Evolutionary conservation across 2,888 invertebrate species (phyloP), one percentile per base, ranked within the genome.

Genomic region (Plemyria rubiginata): DNA sequence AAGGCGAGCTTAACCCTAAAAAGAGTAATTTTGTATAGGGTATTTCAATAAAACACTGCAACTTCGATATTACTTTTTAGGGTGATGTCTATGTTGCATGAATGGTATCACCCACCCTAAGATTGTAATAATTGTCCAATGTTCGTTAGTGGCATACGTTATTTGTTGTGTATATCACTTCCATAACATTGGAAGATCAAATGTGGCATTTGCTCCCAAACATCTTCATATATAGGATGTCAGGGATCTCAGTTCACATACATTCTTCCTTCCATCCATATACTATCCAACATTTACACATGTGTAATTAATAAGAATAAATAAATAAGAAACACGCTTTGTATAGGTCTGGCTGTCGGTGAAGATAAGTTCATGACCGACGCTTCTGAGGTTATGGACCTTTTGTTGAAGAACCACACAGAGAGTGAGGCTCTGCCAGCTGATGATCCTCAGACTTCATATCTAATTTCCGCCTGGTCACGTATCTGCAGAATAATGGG

Each of bases 391-490:
- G 97, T 99, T 13, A 99, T 99, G 99, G 97, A 98, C 77, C 94
- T 99, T 91, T 91, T 99, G 57, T 86, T 99, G 69, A 97, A 97
- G 87, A 97, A 98, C 0, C 98, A 99, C 84, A 95, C 96, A 7
- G 97, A 97, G 77, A 96, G 95, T 69, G 95, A 96, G 22, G 96
- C 96, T 76, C 87, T 98, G 69, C 96, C 98, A 0, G 98, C 98
- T 66, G 99, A 99, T 81, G 99, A 99, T 90, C 99, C 99, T 1
- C 99, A 99, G 90, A 97, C 99, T 28, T 98, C 98, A 11, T 99
- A 99, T 90, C 96, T 99, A 86, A 99, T 99, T 73, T 98, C 99
- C 0, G 99, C 99, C 0, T 99, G 99, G 99, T 98, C 99, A 0
- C 95, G 99, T 71, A 99, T 99, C 88, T 99, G 99, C 92, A 98